Evolutionary conservation across 2,888 invertebrate species (phyloP), one percentile per base, ranked within the genome.

Genomic region (Bombylius major): DNA sequence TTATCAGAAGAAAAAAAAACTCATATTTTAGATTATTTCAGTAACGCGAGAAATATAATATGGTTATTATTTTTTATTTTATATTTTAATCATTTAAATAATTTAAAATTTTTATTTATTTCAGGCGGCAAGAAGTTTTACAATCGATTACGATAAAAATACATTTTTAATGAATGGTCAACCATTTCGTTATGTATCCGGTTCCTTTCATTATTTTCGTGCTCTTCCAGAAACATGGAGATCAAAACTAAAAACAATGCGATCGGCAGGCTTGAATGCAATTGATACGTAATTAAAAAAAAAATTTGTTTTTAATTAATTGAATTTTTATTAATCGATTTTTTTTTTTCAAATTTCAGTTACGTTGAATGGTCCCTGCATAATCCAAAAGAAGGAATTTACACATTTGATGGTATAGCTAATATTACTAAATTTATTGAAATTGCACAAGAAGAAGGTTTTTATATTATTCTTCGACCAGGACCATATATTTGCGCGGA

Each of bases 401-500:
- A 82, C 66, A 77, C 78, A 53, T 85, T 82, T 64, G 69, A 78
- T 5, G 83, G 81, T 1, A 81, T 83, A 36, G 86, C 82, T 14
- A 82, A 89, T 67, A 76, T 92, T 59, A 81, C 77, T 5, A 71
- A 76, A 49, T 93, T 88, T 68, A 73, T 92, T 12, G 73, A 82
- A 65, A 75, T 80, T 9, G 94, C 93, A 0, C 81, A 86, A 58
- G 82, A 87, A 61, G 85, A 87, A 67, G 89, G 84, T 42, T 76
- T 96, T 31, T 76, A 85, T n/a, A 89, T 92, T 0, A 79, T 94
- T 34, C 72, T 95, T 1, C 76, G 95, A 34, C 85, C 90, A 0
- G 95, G 95, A 0, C 95, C 95, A 0, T 95, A 91, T 66, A 93
- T 95, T 62, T 92, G 92, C 70, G 91, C 88, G 9, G 95, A 96